phyloP scores from a whole-genome alignment of 2,888 invertebrate species.

The Philereme transversata region DNA sequence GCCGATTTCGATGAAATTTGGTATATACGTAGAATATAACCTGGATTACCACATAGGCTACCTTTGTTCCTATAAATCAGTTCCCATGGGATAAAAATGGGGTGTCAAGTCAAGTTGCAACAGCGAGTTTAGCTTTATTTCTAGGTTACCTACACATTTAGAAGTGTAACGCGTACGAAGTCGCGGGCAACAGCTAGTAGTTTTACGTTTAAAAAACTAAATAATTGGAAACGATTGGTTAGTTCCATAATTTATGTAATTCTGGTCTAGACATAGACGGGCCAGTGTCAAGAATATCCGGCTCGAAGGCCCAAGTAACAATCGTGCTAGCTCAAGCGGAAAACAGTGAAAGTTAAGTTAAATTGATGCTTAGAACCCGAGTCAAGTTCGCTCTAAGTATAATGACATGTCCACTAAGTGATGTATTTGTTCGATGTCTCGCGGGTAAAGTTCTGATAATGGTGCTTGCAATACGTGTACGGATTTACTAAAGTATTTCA shows the following conservation, averaged over 20 bases:
- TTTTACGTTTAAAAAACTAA: neutral
- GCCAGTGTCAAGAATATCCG: conserved; percentile 21
- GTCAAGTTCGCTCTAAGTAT: conserved; percentile 41
- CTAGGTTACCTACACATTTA: no score
- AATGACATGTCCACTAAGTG: conserved; percentile 47
- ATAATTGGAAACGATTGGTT: neutral
- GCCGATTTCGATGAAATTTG: no score
- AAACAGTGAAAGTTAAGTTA: conserved; percentile 60
- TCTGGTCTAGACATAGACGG: conserved; percentile 11
- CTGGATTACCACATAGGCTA: no score
- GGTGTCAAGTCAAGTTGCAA: no score
- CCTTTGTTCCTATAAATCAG: no score
- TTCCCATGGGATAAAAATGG: no score
- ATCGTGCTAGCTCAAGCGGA: conserved; percentile 52
- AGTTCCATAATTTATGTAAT: conserved; percentile 16
- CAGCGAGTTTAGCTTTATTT: no score
- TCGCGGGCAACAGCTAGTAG: no score
- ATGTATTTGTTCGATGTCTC: conserved; percentile 36
- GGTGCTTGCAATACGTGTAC: neutral
- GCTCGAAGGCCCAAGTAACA: conserved; percentile 36
- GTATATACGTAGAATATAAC: no score
- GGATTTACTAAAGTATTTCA: no score
- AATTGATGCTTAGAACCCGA: conserved; percentile 48
- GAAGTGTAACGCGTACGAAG: no score
- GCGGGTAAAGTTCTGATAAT: neutral